Percentiles rank a stretch among this genome's conserved stretches.
phyloP scores from a whole-genome alignment of 1,140 invertebrate genomes.

The Pristionchus pacificus region DNA sequence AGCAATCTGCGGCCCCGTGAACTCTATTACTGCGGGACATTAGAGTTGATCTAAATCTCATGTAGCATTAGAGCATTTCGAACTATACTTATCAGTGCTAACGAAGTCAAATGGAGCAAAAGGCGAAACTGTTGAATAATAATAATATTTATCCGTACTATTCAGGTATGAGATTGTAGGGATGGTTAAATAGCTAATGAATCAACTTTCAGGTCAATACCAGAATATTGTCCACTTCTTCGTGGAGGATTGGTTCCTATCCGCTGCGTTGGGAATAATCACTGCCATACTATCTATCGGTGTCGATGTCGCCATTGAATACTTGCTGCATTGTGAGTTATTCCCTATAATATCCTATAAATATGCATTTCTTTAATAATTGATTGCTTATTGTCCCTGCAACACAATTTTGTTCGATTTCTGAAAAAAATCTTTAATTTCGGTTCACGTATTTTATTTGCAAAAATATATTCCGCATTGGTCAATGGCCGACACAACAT shows the following conservation, averaged over 20 bases:
- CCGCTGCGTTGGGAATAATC: constrained; percentile 28
- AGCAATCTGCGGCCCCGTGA: no score
- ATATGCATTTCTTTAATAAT: not conserved
- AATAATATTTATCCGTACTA: no score
- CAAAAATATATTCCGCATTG: not conserved
- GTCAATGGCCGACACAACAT: not conserved
- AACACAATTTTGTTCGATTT: not conserved
- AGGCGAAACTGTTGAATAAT: no score
- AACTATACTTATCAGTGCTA: not conserved
- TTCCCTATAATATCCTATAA: not conserved
- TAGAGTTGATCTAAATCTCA: not conserved
- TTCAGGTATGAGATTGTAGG: constrained; percentile 4
- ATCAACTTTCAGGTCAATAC: constrained; percentile 32
- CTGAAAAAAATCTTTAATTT: not conserved
- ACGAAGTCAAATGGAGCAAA: no score
- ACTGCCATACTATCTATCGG: constrained; percentile 37
- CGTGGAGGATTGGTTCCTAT: constrained; percentile 40
- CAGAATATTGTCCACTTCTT: constrained; percentile 39
- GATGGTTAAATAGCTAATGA: not conserved
- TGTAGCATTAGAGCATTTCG: not conserved
- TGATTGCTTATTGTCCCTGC: not conserved
- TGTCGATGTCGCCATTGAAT: constrained; percentile 37
- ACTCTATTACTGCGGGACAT: no score
- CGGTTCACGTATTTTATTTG: not conserved
- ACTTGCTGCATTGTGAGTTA: constrained; percentile 36